Conservation (phyloP, 2,113 vertebrate genomes). For the Tychaedon coryphoeus region DNA sequence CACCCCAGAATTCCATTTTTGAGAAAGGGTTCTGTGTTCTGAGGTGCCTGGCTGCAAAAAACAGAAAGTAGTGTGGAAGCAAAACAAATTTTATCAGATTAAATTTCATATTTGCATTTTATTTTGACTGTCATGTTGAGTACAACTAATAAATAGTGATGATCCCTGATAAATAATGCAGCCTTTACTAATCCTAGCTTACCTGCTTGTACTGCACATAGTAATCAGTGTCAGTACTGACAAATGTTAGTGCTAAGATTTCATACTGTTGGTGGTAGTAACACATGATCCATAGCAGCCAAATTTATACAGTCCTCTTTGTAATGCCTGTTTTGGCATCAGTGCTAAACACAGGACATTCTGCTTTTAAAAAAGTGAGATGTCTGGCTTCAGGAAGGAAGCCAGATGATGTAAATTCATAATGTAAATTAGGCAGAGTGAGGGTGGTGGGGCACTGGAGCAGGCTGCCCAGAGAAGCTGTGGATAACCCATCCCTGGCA, state of each 20-base stretch:
- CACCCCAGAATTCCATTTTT: background rate
- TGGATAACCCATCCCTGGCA: background rate
- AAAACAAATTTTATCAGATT: background rate
- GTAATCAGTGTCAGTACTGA: background rate
- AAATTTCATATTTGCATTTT: background rate
- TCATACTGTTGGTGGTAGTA: background rate
- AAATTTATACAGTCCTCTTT: background rate
- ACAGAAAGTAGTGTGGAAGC: background rate
- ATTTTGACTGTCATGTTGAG: background rate
- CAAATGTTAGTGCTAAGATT: background rate
- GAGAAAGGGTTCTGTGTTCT: background rate
- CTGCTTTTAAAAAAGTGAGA: background rate
- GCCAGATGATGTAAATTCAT: no score
- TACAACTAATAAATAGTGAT: background rate
- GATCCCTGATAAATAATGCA: background rate
- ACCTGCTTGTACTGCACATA: background rate
- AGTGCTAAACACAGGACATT: background rate
- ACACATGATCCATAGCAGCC: background rate
- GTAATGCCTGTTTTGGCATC: background rate
- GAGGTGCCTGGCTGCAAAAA: background rate
- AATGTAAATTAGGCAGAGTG: background rate
- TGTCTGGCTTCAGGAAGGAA: background rate
- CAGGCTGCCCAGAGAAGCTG: background rate
- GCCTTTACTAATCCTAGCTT: background rate
- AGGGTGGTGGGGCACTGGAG: background rate